Percentiles rank a stretch among this genome's conserved stretches.
phyloP scores from a whole-genome alignment of 1,140 invertebrate species.

The Heterodera carotae region DNA sequence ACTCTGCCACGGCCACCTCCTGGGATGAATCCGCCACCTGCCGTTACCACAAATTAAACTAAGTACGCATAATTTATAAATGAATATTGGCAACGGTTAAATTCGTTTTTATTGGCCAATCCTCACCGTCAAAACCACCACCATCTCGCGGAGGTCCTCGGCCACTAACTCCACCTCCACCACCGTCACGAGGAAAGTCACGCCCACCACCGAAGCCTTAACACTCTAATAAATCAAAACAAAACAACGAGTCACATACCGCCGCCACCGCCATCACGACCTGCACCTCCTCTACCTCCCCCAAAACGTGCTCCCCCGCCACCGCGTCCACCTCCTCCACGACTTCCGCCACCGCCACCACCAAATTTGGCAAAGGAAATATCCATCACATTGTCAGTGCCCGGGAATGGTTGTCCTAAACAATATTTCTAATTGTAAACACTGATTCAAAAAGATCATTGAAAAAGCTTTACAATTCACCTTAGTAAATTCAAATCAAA shows the following conservation, averaged over 20 bases:
- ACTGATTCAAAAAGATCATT: background rate
- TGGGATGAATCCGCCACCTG: conserved; percentile 29
- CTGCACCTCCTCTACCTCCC: conserved; percentile 73
- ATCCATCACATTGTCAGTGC: conserved; percentile 39
- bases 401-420: conserved; percentile 43
- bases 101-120: background rate
- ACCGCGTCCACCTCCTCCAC: conserved; percentile 49
- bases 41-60: too few relatives aligned
- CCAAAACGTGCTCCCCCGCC: conserved; percentile 69
- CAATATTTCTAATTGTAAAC: too few relatives aligned
- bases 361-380: conserved; percentile 43
- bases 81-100: conserved; percentile 62
- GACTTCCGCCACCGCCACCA: conserved; percentile 38
- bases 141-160: conserved; percentile 28
- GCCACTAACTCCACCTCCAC: conserved; percentile 72
- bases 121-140: conserved; percentile 40
- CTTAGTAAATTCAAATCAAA: too few relatives aligned
- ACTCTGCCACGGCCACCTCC: conserved; percentile 54
- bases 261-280: conserved; percentile 65
- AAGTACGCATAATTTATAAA: conserved; percentile 53
- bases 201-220: conserved; percentile 48
- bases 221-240: background rate
- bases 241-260: background rate
- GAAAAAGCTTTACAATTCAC: background rate
- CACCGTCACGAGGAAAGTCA: conserved; percentile 72